Conservation (phyloP, 2,888 invertebrate genomes). For the Apoderus coryli region DNA sequence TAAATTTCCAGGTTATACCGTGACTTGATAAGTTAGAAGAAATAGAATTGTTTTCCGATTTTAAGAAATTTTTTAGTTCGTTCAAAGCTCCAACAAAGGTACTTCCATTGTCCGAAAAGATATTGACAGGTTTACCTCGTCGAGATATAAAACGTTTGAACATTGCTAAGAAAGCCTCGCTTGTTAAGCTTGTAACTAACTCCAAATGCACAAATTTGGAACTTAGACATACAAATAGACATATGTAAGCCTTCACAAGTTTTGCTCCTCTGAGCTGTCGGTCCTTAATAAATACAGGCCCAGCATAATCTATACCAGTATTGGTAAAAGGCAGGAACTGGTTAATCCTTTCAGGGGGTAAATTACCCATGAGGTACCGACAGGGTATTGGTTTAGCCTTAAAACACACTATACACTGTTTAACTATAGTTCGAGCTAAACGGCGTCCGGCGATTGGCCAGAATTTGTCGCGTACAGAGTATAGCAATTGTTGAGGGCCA, state of each 20-base stretch:
- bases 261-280: slow-evolving; percentile 1
- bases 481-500: background rate
- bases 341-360: slow-evolving; percentile 3
- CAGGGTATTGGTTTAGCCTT: slow-evolving; percentile 5
- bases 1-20: slow-evolving; percentile 6
- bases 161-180: slow-evolving; percentile 7
- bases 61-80: slow-evolving; percentile 5
- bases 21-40: slow-evolving; percentile 2
- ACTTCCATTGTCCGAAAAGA: slow-evolving; percentile 8
- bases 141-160: slow-evolving; percentile 11
- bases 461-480: too few species aligned
- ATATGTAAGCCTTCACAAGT: slow-evolving; percentile 4
- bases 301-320: slow-evolving; percentile 6
- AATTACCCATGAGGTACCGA: slow-evolving; percentile 5
- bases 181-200: slow-evolving; percentile 6
- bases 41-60: background rate
- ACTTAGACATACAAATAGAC: slow-evolving; percentile 8
- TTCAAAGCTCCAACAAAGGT: slow-evolving; percentile 10
- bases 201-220: slow-evolving; percentile 6
- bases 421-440: slow-evolving; percentile 6
- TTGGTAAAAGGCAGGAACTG: slow-evolving; percentile 1
- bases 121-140: slow-evolving; percentile 5
- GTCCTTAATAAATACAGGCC: slow-evolving; percentile 4
- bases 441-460: slow-evolving; percentile 4
- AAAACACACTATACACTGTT: slow-evolving; percentile 11